Evolutionary conservation across 2,797 vertebrate genomes (phyloP).

Genomic region (Galago senegalensis): DNA sequence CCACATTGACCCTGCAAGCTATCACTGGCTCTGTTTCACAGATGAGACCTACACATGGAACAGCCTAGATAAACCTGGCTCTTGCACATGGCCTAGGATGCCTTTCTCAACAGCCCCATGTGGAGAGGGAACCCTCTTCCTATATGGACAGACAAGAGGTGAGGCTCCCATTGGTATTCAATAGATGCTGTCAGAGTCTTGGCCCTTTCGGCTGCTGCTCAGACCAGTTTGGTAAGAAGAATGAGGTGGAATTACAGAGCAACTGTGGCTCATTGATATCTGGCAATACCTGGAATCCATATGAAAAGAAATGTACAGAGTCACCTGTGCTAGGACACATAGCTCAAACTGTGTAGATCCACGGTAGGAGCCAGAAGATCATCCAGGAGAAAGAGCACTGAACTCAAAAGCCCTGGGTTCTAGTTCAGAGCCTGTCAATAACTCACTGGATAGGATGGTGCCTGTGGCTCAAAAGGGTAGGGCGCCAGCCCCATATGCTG

Average conservation of each 20-base stretch:
- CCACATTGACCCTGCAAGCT: background rate
- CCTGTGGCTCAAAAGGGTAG: too few species aligned
- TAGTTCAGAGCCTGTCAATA: background rate
- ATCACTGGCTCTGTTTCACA: background rate
- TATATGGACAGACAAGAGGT: background rate
- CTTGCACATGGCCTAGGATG: background rate
- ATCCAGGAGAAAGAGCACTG: background rate
- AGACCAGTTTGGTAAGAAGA: slow-evolving; percentile 5
- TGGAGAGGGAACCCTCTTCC: background rate
- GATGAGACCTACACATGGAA: background rate
- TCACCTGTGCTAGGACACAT: background rate
- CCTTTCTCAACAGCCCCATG: background rate
- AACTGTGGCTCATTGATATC: background rate
- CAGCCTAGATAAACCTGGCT: background rate
- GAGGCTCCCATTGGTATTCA: background rate
- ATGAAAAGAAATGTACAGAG: background rate
- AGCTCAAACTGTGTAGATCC: background rate
- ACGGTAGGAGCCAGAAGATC: background rate
- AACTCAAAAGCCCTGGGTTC: slow-evolving; percentile 2
- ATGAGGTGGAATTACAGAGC: background rate
- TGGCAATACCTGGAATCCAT: background rate
- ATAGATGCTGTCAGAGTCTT: background rate
- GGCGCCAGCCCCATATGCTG: too few species aligned
- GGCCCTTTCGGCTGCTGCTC: background rate
- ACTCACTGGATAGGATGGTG: background rate